Conservation (phyloP, 2,113 vertebrate species). For the Symphodus melops region DNA sequence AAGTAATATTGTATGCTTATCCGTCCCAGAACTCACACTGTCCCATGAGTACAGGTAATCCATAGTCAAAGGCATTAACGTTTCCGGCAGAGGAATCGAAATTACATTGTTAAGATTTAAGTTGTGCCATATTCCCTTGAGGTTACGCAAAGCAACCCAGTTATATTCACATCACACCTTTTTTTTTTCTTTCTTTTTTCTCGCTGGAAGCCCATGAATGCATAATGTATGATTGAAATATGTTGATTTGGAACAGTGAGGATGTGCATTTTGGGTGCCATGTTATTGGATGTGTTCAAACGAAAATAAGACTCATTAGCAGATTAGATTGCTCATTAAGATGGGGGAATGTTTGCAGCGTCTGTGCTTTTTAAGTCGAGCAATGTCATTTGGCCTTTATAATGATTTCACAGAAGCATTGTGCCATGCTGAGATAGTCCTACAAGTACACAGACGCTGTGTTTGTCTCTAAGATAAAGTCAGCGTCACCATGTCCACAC, state of each 20-base stretch:
- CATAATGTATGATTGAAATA: slow-evolving; percentile 28
- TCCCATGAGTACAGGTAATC: slow-evolving; percentile 18
- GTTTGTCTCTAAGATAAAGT: slow-evolving; percentile 51
- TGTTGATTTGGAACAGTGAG: slow-evolving; percentile 22
- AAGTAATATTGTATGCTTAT: slow-evolving; percentile 33
- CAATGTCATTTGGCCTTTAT: slow-evolving; percentile 39
- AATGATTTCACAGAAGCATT: slow-evolving; percentile 40
- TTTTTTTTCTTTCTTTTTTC: not conserved
- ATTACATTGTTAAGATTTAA: slow-evolving; percentile 43
- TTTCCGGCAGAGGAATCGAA: slow-evolving; percentile 31
- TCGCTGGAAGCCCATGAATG: slow-evolving; percentile 19
- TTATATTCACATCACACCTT: slow-evolving; percentile 51
- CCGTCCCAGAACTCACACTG: not conserved
- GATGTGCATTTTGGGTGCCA: slow-evolving; percentile 28
- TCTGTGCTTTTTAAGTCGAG: slow-evolving; percentile 30
- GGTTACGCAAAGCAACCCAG: slow-evolving; percentile 20
- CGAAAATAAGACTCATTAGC: slow-evolving; percentile 33
- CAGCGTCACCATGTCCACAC: slow-evolving; percentile 31
- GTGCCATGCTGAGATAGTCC: slow-evolving; percentile 53
- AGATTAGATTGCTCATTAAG: slow-evolving; percentile 51
- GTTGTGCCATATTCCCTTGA: slow-evolving; percentile 23
- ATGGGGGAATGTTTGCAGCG: not conserved
- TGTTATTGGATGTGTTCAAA: not conserved
- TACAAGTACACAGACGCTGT: slow-evolving; percentile 44
- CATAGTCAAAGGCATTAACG: slow-evolving; percentile 25